These are phyloP conservation scores for Mareca strepera DNA, from an alignment of 2,797 vertebrate genomes.

Conservation along the genomic window DNA sequence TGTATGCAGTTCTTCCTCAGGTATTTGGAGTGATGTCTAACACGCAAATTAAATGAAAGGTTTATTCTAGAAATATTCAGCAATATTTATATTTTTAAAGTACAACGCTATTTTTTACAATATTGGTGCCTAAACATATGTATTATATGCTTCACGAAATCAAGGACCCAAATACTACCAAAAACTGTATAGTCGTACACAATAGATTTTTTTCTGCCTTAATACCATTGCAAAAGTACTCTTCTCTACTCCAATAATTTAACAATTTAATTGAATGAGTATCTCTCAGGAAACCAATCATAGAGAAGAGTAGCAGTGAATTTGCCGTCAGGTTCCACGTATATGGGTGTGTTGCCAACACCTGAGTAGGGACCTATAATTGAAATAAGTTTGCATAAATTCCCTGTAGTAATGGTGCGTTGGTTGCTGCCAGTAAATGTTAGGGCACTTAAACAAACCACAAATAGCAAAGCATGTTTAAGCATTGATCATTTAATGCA, in stretches of 20 bases:
- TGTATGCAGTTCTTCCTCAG: neutral
- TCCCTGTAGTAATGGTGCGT: neutral
- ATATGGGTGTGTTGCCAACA: neutral
- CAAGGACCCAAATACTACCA: neutral
- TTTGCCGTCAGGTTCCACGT: neutral
- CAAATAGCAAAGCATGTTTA: neutral
- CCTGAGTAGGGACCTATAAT: neutral
- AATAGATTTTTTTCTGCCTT: neutral
- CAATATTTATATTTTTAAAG: neutral
- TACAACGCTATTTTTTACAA: neutral
- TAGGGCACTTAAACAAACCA: conserved; percentile 19
- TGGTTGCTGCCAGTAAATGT: neutral
- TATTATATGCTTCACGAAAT: neutral
- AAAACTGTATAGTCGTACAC: neutral
- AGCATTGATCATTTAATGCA: conserved; percentile 32
- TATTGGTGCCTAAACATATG: neutral
- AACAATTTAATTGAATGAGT: neutral
- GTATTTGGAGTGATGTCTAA: conserved; percentile 11
- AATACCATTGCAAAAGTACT: neutral
- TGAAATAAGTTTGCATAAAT: conserved; percentile 38
- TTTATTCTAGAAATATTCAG: neutral
- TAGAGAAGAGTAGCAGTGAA: neutral
- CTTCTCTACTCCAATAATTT: neutral
- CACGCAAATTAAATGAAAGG: neutral
- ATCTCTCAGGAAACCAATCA: neutral